Percentiles rank a stretch among this genome's conserved stretches.
Evolutionary conservation across 1,140 invertebrate genomes (phyloP).

Genomic region (Cephus cinctus): DNA sequence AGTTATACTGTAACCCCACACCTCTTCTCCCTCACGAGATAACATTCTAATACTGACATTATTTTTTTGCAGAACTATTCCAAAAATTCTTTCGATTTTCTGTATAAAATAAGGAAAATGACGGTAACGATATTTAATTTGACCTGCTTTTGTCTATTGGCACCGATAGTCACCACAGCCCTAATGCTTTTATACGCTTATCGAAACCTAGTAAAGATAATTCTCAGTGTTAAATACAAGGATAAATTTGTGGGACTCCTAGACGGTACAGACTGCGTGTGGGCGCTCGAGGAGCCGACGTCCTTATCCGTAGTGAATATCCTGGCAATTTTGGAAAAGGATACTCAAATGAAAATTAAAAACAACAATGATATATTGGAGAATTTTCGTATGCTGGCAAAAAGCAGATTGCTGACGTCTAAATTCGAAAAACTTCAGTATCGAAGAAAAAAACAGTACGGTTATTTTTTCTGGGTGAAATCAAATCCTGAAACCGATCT

Average conservation of each 20-base stretch:
- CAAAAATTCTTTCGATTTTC: slow-evolving; percentile 1
- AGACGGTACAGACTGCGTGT: slow-evolving; percentile 55
- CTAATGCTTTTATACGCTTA: slow-evolving; percentile 8
- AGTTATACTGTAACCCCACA: too few species aligned
- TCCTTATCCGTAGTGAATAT: slow-evolving; percentile 52
- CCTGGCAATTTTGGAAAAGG: slow-evolving; percentile 48
- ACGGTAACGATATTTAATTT: slow-evolving; percentile 11
- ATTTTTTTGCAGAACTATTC: background rate
- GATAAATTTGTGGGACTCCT: slow-evolving; percentile 49
- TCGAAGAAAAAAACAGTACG: slow-evolving; percentile 47
- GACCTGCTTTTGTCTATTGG: slow-evolving; percentile 5
- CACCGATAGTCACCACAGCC: slow-evolving; percentile 10
- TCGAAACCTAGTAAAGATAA: slow-evolving; percentile 14
- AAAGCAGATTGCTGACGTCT: slow-evolving; percentile 23
- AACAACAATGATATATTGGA: slow-evolving; percentile 21
- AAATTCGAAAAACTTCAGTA: slow-evolving; percentile 49
- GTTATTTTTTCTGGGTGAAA: slow-evolving; percentile 57
- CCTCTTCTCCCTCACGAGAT: too few species aligned
- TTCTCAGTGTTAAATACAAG: slow-evolving; percentile 19
- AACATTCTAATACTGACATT: too few species aligned
- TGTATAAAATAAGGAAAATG: slow-evolving; percentile 15
- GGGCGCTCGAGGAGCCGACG: slow-evolving; percentile 54
- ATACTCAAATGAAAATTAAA: slow-evolving; percentile 18
- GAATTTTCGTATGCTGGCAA: slow-evolving; percentile 24
- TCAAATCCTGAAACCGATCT: slow-evolving; percentile 41